These are phyloP conservation scores for Ophraella communa DNA, from an alignment of 2,888 invertebrate genomes.

Conservation along the genomic window DNA sequence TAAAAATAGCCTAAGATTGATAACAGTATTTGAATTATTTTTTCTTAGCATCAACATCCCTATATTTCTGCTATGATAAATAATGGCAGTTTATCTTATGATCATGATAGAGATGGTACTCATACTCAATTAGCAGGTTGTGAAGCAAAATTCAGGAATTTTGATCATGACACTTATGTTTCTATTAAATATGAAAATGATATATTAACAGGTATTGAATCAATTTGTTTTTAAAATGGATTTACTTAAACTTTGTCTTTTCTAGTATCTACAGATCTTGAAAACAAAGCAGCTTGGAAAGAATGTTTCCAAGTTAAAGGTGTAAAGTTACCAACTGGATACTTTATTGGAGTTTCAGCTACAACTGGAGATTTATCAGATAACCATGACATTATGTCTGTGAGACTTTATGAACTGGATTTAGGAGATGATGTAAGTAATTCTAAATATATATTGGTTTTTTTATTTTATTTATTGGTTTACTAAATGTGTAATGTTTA, in stretches of 20 bases:
- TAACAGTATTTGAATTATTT: neutral
- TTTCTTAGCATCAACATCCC: slow-evolving; percentile 94
- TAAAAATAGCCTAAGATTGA: slow-evolving; percentile 35
- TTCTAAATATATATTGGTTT: neutral
- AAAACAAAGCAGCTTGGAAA: slow-evolving; percentile 92
- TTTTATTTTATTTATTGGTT: neutral
- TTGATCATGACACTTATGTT: slow-evolving; percentile 87
- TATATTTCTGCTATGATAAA: slow-evolving; percentile 98
- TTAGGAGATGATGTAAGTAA: slow-evolving; percentile 68
- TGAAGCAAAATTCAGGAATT: slow-evolving; percentile 93
- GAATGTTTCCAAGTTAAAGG: slow-evolving; percentile 90
- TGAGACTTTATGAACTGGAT: slow-evolving; percentile 93
- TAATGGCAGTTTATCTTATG: slow-evolving; percentile 93
- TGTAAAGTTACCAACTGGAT: slow-evolving; percentile 92
- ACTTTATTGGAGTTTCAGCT: slow-evolving; percentile 92
- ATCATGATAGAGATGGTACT: slow-evolving; percentile 98
- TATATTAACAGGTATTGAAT: slow-evolving; percentile 77
- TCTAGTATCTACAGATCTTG: slow-evolving; percentile 88
- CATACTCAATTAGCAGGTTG: slow-evolving; percentile 97
- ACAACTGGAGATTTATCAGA: slow-evolving; percentile 97
- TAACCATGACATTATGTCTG: slow-evolving; percentile 92
- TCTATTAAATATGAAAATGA: slow-evolving; percentile 92
- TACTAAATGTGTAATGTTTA: no score
- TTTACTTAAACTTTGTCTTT: slow-evolving; percentile 27
- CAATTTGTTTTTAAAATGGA: no score